Evolutionary conservation across 2,113 vertebrate species (phyloP).

Genomic region (Plecotus auritus): DNA sequence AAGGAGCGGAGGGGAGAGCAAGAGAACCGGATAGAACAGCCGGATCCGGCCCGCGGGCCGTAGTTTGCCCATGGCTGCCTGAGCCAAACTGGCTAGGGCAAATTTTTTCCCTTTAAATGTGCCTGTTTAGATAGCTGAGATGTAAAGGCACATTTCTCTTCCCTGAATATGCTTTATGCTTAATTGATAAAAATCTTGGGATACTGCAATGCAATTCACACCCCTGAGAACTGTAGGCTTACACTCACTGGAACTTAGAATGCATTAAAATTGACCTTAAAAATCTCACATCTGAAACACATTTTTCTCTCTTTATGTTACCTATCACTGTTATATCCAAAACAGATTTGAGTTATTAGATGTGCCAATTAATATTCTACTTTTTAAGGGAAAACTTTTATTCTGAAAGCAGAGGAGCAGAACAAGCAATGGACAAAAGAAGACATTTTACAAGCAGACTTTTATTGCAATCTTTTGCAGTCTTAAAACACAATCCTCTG

Average conservation of each 20-base stretch:
- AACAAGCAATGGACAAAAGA: slow-evolving; percentile 14
- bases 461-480: not conserved
- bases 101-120: not conserved
- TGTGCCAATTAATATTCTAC: not conserved
- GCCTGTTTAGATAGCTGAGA: not conserved
- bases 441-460: not conserved
- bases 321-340: not conserved
- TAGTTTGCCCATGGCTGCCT: too few species aligned
- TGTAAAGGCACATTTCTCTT: not conserved
- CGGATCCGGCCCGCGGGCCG: too few species aligned
- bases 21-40: too few species aligned
- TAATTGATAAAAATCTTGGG: not conserved
- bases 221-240: not conserved
- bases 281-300: not conserved
- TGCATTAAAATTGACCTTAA: not conserved
- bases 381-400: not conserved
- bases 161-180: not conserved
- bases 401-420: not conserved
- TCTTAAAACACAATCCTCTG: slow-evolving; percentile 16
- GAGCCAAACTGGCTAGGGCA: too few species aligned
- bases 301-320: not conserved
- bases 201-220: not conserved
- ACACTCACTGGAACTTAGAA: not conserved
- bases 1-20: too few species aligned
- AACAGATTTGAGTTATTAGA: not conserved